A percentile compares a stretch with the other conserved stretches of the same genome.
These are phyloP conservation scores for Erpetoichthys calabaricus DNA, from an alignment of 2,797 vertebrate genomes.

Conservation along the genomic window DNA sequence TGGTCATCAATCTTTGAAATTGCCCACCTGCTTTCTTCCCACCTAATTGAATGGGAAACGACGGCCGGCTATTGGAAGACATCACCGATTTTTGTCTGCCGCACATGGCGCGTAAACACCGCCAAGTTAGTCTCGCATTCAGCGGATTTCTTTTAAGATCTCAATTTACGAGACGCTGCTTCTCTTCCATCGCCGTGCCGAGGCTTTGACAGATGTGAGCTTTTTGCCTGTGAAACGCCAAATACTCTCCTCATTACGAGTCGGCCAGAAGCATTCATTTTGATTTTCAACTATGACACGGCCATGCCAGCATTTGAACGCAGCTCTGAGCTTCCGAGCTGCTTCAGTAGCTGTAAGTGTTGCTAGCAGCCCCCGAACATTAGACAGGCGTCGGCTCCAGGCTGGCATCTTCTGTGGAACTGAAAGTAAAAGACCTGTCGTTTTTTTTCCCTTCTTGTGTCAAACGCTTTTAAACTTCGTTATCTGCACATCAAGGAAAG, in stretches of 20 bases:
- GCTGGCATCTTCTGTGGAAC: too few relatives aligned
- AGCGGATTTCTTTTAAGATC: background rate
- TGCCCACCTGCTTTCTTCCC: background rate
- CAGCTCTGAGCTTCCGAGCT: background rate
- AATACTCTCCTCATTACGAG: background rate
- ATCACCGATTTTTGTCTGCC: background rate
- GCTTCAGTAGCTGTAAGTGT: background rate
- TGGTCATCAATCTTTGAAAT: conserved; percentile 2
- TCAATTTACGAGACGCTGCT: background rate
- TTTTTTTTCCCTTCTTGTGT: too few relatives aligned
- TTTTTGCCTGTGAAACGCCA: background rate
- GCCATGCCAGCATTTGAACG: background rate
- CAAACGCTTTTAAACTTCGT: too few relatives aligned
- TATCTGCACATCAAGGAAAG: too few relatives aligned
- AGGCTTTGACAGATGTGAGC: conserved; percentile 1
- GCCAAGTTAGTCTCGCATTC: background rate
- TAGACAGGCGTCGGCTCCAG: too few relatives aligned
- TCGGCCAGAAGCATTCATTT: background rate
- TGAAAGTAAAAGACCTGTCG: too few relatives aligned
- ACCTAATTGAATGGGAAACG: background rate
- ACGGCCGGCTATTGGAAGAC: background rate
- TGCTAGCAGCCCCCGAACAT: too few relatives aligned
- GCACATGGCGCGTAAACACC: background rate
- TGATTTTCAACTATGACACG: background rate
- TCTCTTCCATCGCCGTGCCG: background rate